phyloP scores from a whole-genome alignment of 1,140 invertebrate species.

The Zaprionus lachaisei region DNA sequence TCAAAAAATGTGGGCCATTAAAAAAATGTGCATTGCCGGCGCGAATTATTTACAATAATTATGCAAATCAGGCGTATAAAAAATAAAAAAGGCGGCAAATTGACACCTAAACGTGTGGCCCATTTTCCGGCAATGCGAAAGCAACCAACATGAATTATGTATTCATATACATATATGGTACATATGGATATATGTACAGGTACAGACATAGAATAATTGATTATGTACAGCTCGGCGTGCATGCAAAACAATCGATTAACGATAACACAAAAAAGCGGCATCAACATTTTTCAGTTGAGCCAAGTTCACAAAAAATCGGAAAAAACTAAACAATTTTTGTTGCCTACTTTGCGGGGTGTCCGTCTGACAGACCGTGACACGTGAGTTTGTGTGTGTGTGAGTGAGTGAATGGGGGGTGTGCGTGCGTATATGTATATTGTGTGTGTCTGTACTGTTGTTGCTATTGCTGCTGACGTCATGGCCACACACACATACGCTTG shows the following conservation, averaged over 20 bases:
- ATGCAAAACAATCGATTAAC: conserved; percentile 53
- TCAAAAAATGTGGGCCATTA: conserved; percentile 21
- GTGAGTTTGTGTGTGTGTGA: conserved; percentile 2
- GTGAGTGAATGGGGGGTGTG: conserved; percentile 16
- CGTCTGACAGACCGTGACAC: conserved; percentile 23
- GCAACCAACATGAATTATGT: not conserved
- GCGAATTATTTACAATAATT: conserved; percentile 44
- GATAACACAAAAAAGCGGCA: conserved; percentile 39
- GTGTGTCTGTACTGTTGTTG: conserved; percentile 34
- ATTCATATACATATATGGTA: conserved; percentile 1
- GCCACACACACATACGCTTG: not conserved
- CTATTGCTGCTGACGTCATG: conserved; percentile 55
- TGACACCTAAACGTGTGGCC: conserved; percentile 41
- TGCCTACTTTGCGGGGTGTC: conserved; percentile 60
- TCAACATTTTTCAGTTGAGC: conserved; percentile 17
- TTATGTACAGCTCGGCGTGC: conserved; percentile 37
- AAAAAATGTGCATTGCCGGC: conserved; percentile 46
- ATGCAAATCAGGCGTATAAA: conserved; percentile 23
- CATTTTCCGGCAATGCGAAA: conserved; percentile 33
- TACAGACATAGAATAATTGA: not conserved
- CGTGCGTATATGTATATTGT: conserved; percentile 21
- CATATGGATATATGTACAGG: conserved; percentile 1
- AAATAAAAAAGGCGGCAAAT: conserved; percentile 27
- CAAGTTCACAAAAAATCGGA: conserved; percentile 21
- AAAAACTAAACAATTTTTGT: conserved; percentile 43